Base-by-base conservation (phyloP, 1,140 invertebrate species). In the Atta texana region DNA sequence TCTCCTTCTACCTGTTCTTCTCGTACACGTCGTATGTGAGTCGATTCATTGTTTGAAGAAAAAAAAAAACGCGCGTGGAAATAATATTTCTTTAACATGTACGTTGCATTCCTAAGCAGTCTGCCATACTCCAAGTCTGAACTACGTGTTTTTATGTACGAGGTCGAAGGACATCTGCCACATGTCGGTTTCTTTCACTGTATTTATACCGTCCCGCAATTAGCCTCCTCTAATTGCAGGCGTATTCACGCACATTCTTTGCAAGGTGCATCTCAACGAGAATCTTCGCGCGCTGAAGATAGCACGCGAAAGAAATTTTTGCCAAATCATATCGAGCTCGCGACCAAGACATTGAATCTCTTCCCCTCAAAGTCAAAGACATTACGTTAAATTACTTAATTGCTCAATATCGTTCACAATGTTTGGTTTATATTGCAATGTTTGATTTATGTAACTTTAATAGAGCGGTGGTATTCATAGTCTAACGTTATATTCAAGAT, bases 51-150 rank as follows among this genome's bases (percentile, higher is more conserved):
- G 24, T 24, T 14, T 39, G 14, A 53, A 53, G 28, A 59, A 53
- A 24, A 21, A 51, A 28, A 34, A 81, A 69, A 59, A 87, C 44
- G n/a, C 49, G 18, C n/a, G 44, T 44, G 39, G 8, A 44, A 44
- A 44, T 44, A 44, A 44, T 44, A 10, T 44, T 64, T 71, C 7
- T n/a, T 72, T 88, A 69, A 88, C 66, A 85, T 88, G 66, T 85
- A 39, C 18, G 44, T 31, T 1, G 24, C 18, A 16, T 74, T 72
- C 66, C 39, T 77, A 28, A 72, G 53, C 28, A 63, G 14, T 6
- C 5, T 66, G 55, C 7, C 4, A 1, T 39, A 39, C 34, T 7
- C 34, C 6, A 14, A 66, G 57, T 49, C 7, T 10, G 16, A 24
- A 1, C 10, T 49, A 21, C 31, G 21, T 7, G 44, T 24, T 63